phyloP scores from a whole-genome alignment of 2,113 vertebrate species.

The Numida meleagris region DNA sequence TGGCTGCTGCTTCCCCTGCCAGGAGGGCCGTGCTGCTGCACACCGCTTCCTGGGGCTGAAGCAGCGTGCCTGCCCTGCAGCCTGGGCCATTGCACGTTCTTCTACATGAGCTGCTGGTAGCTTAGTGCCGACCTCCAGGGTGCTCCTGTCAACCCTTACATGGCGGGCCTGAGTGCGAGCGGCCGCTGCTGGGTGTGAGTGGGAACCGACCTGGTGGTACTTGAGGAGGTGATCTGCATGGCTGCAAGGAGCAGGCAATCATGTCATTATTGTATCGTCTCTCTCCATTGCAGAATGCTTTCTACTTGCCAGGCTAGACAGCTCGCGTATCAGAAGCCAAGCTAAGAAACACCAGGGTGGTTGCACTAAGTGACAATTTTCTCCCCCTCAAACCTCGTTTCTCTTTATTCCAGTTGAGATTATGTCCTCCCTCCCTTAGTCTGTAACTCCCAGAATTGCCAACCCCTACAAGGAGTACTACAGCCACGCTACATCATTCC shows the following conservation, averaged over 20 bases:
- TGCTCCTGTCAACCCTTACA: not conserved
- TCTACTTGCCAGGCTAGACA: not conserved
- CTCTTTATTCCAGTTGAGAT: not conserved
- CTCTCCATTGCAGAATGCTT: not conserved
- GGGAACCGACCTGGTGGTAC: not conserved
- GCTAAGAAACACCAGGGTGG: not conserved
- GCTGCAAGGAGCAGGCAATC: not conserved
- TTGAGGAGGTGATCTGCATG: not conserved
- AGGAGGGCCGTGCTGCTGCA: not conserved
- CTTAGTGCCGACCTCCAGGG: slow-evolving; percentile 6
- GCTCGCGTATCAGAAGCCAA: not conserved
- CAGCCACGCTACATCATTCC: not conserved
- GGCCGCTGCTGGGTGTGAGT: not conserved
- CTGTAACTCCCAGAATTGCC: not conserved
- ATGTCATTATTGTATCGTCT: not conserved
- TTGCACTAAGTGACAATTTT: not conserved
- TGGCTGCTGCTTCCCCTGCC: rapidly evolving
- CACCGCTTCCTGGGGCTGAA: not conserved
- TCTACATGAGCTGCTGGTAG: not conserved
- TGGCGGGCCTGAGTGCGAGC: not conserved
- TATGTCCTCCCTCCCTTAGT: rapidly evolving
- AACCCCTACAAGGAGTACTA: rapidly evolving
- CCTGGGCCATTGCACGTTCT: not conserved
- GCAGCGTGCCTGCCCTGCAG: not conserved
- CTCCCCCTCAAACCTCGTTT: not conserved